Evolutionary conservation across 2,797 vertebrate genomes (phyloP).

Genomic region (Xerus rutilus): DNA sequence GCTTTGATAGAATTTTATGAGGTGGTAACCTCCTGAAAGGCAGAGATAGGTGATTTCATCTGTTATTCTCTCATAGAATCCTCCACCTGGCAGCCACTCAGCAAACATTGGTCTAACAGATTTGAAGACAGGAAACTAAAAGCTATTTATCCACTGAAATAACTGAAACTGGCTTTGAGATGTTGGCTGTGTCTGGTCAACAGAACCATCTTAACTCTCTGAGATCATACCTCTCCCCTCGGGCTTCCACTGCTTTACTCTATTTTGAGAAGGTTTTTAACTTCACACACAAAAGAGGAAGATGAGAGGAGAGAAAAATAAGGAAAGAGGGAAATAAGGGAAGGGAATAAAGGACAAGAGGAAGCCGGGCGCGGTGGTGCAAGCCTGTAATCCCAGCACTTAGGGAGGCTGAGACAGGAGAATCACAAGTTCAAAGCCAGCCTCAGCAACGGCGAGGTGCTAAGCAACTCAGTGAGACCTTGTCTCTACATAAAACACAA

Average conservation of each 20-base stretch:
- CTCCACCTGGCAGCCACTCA: background rate
- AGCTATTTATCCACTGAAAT: background rate
- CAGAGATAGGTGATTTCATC: background rate
- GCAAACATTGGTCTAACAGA: background rate
- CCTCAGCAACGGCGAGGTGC: no score
- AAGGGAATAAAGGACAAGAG: background rate
- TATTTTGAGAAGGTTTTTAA: background rate
- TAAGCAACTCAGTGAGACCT: no score
- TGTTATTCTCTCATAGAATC: constrained; percentile 1
- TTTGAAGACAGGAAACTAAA: constrained; percentile 13
- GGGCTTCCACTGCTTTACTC: background rate
- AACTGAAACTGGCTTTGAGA: background rate
- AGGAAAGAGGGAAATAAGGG: background rate
- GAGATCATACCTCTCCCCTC: constrained; percentile 10
- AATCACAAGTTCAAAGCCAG: no score
- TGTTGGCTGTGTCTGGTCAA: background rate
- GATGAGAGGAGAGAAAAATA: background rate
- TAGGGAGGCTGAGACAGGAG: no score
- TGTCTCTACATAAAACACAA: no score
- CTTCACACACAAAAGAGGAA: background rate
- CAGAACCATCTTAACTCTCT: background rate
- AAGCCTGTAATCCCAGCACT: no score
- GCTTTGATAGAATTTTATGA: background rate
- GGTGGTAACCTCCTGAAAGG: background rate
- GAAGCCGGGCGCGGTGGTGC: background rate